Conservation (phyloP, 2,888 invertebrate genomes). For the Sesia apiformis region DNA sequence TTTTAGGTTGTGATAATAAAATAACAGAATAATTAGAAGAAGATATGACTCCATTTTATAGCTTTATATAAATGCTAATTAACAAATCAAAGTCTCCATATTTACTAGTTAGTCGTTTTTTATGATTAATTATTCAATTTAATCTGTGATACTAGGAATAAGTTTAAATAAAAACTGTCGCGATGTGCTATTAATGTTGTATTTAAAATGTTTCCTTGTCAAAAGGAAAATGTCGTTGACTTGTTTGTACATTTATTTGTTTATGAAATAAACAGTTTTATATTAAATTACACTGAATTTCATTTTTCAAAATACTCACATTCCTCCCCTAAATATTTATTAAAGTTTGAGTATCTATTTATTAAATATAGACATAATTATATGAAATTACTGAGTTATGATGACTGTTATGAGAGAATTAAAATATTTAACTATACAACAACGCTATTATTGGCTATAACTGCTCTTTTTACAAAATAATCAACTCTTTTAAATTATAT, state of each 20-base stretch:
- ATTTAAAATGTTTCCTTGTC: constrained; percentile 24
- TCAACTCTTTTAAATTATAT: too few species aligned
- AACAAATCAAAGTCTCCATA: neutral
- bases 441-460: too few species aligned
- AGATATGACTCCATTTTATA: neutral
- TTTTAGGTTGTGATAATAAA: constrained; percentile 36
- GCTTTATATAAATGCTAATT: neutral
- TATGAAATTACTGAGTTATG: too few species aligned
- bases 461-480: too few species aligned
- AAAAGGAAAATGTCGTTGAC: constrained; percentile 49
- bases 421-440: too few species aligned
- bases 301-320: constrained; percentile 1
- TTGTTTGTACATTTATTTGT: constrained; percentile 56
- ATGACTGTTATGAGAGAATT: too few species aligned
- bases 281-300: constrained; percentile 14
- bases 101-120: neutral
- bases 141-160: neutral
- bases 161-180: neutral
- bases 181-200: constrained; percentile 8
- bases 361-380: too few species aligned
- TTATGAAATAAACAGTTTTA: constrained; percentile 63
- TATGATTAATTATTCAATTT: neutral
- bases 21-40: neutral
- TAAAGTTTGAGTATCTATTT: too few species aligned
- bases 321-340: too few species aligned